Evolutionary conservation across 2,888 invertebrate genomes (phyloP).

Genomic region (Parochlus steinenii): DNA sequence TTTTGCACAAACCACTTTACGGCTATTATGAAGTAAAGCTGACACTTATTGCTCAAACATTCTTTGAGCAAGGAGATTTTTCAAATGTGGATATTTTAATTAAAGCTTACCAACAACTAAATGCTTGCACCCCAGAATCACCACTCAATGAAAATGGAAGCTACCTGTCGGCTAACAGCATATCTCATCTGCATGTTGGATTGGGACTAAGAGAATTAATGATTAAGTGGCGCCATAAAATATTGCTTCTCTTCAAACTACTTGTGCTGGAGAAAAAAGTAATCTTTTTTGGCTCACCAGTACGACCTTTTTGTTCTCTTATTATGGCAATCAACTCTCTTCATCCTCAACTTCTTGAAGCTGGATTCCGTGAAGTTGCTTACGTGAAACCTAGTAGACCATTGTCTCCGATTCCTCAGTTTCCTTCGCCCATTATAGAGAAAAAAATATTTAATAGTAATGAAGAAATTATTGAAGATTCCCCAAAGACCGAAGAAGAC

Average conservation of each 20-base stretch:
- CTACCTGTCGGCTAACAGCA: no score
- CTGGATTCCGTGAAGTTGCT: no score
- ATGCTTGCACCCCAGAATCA: constrained; percentile 70
- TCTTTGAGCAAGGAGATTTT: constrained; percentile 91
- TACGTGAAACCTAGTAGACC: no score
- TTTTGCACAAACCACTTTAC: constrained; percentile 79
- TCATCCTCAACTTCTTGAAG: constrained; percentile 76
- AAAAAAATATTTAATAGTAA: no score
- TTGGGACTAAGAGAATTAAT: no score
- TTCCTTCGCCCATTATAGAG: no score
- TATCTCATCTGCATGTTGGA: no score
- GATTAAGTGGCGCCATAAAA: constrained; percentile 70
- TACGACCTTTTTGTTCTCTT: constrained; percentile 70
- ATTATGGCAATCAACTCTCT: constrained; percentile 79
- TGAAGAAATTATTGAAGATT: no score
- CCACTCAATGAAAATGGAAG: no score
- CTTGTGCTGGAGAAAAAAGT: constrained; percentile 76
- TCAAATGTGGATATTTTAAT: constrained; percentile 72
- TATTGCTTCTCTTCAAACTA: constrained; percentile 80
- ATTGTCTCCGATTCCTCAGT: no score
- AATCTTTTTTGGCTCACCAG: constrained; percentile 85
- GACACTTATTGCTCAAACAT: constrained; percentile 89
- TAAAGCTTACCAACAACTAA: constrained; percentile 84
- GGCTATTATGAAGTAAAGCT: constrained; percentile 91
- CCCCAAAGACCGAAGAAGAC: no score